Percentiles rank a stretch among this genome's conserved stretches.
These are phyloP conservation scores for Anoplophora glabripennis DNA, from an alignment of 1,140 invertebrate species.

Conservation along the genomic window DNA sequence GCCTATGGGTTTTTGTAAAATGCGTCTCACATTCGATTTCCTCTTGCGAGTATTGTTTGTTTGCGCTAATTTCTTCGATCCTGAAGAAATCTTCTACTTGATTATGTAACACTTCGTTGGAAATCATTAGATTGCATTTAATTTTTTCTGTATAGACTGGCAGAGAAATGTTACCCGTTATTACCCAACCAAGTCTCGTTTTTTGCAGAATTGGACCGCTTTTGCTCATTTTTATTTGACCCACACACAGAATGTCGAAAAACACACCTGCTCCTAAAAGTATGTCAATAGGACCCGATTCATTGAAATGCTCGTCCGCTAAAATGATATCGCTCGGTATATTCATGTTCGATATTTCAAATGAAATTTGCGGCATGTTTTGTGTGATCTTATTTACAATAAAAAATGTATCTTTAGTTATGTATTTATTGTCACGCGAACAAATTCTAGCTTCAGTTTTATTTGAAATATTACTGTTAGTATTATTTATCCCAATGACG, in stretches of 20 bases:
- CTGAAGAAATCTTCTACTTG: conserved; percentile 10
- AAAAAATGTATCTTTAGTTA: no score
- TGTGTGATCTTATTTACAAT: neutral
- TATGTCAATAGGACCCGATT: conserved; percentile 14
- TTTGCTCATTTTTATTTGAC: conserved; percentile 15
- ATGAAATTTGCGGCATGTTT: conserved; percentile 11
- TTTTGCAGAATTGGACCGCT: conserved; percentile 11
- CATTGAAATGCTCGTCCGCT: conserved; percentile 18
- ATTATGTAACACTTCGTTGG: neutral
- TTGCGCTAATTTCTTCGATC: conserved; percentile 4
- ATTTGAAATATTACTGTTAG: conserved; percentile 2
- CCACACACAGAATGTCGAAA: no score
- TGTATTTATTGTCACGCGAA: no score
- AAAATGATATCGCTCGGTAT: conserved; percentile 18
- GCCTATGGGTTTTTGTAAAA: conserved; percentile 2
- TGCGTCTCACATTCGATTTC: conserved; percentile 14
- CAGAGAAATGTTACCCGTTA: conserved; percentile 7
- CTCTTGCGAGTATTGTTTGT: neutral
- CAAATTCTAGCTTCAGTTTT: conserved; percentile 11
- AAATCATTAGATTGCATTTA: neutral
- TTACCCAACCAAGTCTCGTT: conserved; percentile 24
- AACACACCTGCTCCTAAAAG: no score
- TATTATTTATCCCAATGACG: neutral
- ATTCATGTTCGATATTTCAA: conserved; percentile 13
- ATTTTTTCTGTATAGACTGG: no score